Evolutionary conservation across 2,888 invertebrate species (phyloP).

Genomic region (Monochamus alternatus): DNA sequence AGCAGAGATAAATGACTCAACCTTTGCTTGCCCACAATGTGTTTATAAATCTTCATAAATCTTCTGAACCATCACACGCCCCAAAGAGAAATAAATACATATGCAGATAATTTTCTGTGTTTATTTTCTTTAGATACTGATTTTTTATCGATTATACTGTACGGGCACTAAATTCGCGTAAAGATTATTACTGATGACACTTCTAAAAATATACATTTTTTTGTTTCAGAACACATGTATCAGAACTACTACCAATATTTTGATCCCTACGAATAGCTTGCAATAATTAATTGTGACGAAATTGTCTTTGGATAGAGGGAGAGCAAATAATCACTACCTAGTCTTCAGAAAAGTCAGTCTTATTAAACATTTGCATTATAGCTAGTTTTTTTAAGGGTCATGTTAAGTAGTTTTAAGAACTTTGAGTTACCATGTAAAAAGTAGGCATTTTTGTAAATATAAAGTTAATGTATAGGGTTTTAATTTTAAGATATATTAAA

Average conservation of each 20-base stretch:
- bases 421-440: constrained; percentile 20
- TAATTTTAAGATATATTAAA: not conserved
- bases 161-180: not conserved
- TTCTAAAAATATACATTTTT: not conserved
- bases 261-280: constrained; percentile 43
- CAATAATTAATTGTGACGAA: too few species aligned
- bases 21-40: not conserved
- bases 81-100: not conserved
- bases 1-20: not conserved
- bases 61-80: not conserved
- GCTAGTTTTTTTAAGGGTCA: not conserved
- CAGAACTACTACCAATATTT: constrained; percentile 48
- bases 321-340: constrained; percentile 1
- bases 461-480: constrained; percentile 1
- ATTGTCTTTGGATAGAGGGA: not conserved
- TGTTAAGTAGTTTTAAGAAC: not conserved
- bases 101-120: too few species aligned
- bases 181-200: not conserved
- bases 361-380: not conserved
- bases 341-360: constrained; percentile 17
- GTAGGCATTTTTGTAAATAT: constrained; percentile 11
- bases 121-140: too few species aligned
- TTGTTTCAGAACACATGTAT: constrained; percentile 29
- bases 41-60: not conserved
- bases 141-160: not conserved